These are phyloP conservation scores for Hafferia zeledoni DNA, from an alignment of 2,797 vertebrate species.

Conservation along the genomic window DNA sequence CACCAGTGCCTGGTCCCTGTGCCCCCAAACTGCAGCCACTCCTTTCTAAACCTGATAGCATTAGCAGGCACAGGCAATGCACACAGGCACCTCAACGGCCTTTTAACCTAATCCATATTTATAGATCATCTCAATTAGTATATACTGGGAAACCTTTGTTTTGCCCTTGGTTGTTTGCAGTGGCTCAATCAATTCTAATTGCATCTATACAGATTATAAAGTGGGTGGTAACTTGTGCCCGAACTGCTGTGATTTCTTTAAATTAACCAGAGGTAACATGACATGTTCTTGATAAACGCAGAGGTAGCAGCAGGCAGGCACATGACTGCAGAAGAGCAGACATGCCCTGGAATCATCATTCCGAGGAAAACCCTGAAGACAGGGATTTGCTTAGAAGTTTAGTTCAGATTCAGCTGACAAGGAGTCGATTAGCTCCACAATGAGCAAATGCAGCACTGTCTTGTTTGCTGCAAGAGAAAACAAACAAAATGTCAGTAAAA, in stretches of 20 bases:
- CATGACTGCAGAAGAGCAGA: conserved; percentile 7
- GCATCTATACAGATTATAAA: conserved; percentile 36
- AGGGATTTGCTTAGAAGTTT: conserved; percentile 48
- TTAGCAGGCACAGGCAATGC: background rate
- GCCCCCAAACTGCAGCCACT: background rate
- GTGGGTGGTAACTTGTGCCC: conserved; percentile 43
- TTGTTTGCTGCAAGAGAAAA: conserved; percentile 62
- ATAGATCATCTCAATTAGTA: conserved; percentile 52
- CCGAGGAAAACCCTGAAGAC: conserved; percentile 27
- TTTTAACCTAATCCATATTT: conserved; percentile 58
- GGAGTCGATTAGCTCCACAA: conserved; percentile 58
- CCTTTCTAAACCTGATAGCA: background rate
- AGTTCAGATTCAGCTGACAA: conserved; percentile 62
- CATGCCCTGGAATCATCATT: conserved; percentile 21
- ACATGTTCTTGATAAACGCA: background rate
- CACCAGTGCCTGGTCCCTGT: background rate
- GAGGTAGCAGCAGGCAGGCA: background rate
- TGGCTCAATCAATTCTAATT: conserved; percentile 61
- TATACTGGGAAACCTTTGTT: conserved; percentile 41
- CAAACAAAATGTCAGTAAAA: conserved; percentile 67
- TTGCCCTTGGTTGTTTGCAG: conserved; percentile 51
- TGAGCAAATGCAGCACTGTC: conserved; percentile 64
- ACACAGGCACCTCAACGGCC: background rate
- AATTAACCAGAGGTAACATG: conserved; percentile 20
- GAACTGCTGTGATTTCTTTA: conserved; percentile 44